Evolutionary conservation across 2,797 vertebrate genomes (phyloP).

Genomic region (Sebastes hopkinsi): DNA sequence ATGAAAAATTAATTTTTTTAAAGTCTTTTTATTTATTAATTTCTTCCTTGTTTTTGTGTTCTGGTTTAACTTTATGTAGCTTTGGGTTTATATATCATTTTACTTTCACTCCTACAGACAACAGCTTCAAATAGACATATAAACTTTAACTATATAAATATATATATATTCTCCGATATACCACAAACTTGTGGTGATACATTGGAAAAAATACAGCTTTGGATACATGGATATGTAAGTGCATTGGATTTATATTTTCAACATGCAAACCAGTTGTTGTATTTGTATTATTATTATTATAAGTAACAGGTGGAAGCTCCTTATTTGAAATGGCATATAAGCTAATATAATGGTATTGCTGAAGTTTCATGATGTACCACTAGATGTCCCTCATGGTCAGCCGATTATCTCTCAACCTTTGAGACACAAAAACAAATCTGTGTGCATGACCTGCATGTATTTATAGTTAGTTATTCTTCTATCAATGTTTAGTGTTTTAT

Average conservation of each 20-base stretch:
- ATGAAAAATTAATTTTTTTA: fast-evolving
- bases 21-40: fast-evolving
- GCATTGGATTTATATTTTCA: neutral
- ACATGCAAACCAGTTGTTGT: neutral
- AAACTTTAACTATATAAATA: neutral
- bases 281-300: neutral
- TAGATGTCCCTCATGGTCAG: slow-evolving; percentile 75
- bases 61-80: neutral
- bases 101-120: neutral
- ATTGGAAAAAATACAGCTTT: neutral
- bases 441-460: neutral
- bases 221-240: neutral
- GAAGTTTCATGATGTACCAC: slow-evolving; percentile 59
- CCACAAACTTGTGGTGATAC: no score
- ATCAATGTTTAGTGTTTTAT: neutral
- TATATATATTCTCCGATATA: neutral
- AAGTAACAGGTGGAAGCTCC: neutral
- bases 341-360: neutral
- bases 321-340: neutral
- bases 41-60: neutral
- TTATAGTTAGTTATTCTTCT: neutral
- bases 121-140: neutral
- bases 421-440: neutral
- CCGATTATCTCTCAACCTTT: slow-evolving; percentile 10
- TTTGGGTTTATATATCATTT: no score